Conservation (phyloP, 2,888 invertebrate species). For the Zeuzera pyrina region DNA sequence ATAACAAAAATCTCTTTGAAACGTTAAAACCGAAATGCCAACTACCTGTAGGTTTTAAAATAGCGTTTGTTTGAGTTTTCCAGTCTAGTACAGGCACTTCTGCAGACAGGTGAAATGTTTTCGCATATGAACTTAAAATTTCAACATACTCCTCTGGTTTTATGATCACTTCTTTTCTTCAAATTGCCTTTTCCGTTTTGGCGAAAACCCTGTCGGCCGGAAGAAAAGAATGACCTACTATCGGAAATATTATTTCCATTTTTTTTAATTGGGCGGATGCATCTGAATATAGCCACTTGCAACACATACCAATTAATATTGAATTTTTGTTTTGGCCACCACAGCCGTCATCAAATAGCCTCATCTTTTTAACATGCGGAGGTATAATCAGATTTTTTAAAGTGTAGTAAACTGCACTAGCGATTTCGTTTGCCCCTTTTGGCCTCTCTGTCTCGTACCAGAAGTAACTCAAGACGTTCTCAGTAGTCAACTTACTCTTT, state of each 20-base stretch:
- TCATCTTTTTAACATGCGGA: conserved; percentile 1
- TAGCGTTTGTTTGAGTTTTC: neutral
- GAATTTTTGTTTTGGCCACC: no score
- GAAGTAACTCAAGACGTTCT: conserved; percentile 6
- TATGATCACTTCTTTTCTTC: neutral
- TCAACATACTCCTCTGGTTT: neutral
- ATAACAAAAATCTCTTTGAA: conserved; percentile 1
- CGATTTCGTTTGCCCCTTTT: conserved; percentile 6
- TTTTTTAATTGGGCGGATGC: no score
- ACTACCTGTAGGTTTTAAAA: neutral
- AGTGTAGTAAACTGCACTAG: conserved; percentile 6
- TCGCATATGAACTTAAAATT: neutral
- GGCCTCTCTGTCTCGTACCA: conserved; percentile 7
- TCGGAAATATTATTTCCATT: neutral
- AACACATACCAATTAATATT: no score
- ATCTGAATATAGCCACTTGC: no score
- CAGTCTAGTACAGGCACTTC: neutral
- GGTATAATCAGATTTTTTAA: conserved; percentile 5
- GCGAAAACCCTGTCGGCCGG: neutral
- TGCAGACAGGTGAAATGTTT: neutral
- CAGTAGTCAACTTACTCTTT: conserved; percentile 6
- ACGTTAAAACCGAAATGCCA: conserved; percentile 1
- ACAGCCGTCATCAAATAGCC: no score
- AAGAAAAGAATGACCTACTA: neutral
- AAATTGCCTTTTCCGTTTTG: neutral